Conservation (phyloP, 2,888 invertebrate genomes). For the Strigamia maritima region DNA sequence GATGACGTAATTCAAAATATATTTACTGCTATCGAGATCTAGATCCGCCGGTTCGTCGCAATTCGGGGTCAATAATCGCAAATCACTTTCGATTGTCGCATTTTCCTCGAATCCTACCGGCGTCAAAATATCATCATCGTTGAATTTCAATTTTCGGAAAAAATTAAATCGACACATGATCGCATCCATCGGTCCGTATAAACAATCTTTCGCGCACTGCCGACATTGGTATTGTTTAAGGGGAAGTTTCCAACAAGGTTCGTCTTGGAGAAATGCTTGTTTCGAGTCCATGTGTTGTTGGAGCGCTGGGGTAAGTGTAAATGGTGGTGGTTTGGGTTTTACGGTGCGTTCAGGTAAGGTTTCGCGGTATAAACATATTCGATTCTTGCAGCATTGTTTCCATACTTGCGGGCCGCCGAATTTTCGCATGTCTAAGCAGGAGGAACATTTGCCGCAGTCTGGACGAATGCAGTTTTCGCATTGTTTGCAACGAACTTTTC, state of each 20-base stretch:
- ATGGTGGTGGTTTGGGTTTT: not conserved
- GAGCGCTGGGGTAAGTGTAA: not conserved
- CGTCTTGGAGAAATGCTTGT: slow-evolving; percentile 83
- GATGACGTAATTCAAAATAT: slow-evolving; percentile 75
- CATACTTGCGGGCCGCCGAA: not conserved
- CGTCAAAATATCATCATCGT: slow-evolving; percentile 79
- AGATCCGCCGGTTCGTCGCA: slow-evolving; percentile 68
- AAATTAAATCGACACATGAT: slow-evolving; percentile 96
- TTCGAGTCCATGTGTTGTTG: slow-evolving; percentile 61
- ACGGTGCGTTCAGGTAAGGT: too few relatives aligned
- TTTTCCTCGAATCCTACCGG: slow-evolving; percentile 93
- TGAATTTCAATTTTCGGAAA: slow-evolving; percentile 81
- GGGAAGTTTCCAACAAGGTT: slow-evolving; percentile 81
- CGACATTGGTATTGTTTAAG: slow-evolving; percentile 86
- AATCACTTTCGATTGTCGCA: slow-evolving; percentile 63
- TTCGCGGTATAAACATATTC: not conserved
- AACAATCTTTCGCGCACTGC: slow-evolving; percentile 84
- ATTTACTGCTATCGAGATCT: slow-evolving; percentile 81
- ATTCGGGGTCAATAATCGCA: slow-evolving; percentile 79
- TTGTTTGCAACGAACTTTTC: not conserved
- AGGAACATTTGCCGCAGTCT: not conserved
- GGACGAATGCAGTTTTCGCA: not conserved
- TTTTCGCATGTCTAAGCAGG: not conserved
- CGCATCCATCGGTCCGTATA: slow-evolving; percentile 71
- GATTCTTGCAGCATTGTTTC: not conserved